phyloP scores from a whole-genome alignment of 2,888 invertebrate species.

The Eupithecia subfuscata region DNA sequence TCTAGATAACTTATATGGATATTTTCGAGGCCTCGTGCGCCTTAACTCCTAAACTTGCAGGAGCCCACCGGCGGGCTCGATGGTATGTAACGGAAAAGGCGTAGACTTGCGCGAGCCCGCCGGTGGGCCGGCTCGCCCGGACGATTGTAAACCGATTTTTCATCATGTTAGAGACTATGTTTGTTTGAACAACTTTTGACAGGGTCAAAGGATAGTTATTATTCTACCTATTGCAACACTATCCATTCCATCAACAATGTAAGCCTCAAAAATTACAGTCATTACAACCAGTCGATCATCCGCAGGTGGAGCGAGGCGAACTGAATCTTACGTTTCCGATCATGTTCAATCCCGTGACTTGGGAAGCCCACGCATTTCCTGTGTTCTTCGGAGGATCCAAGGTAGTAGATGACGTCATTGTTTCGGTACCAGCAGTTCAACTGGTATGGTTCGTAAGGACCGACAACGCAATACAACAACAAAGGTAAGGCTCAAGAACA shows the following conservation, averaged over 20 bases:
- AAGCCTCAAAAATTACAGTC: neutral
- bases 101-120: too few relatives aligned
- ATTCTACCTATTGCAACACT: too few relatives aligned
- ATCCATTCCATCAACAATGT: neutral
- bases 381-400: constrained; percentile 95
- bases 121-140: too few relatives aligned
- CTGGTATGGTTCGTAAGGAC: constrained; percentile 94
- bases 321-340: constrained; percentile 94
- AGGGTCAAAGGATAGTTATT: too few relatives aligned
- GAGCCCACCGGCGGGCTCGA: too few relatives aligned
- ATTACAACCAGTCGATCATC: constrained; percentile 30
- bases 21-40: neutral
- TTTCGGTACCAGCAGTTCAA: constrained; percentile 94
- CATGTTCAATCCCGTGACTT: constrained; percentile 95
- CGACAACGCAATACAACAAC: constrained; percentile 89
- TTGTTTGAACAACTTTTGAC: too few relatives aligned
- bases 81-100: too few relatives aligned
- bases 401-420: constrained; percentile 90
- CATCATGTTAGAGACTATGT: too few relatives aligned
- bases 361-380: constrained; percentile 94
- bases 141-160: too few relatives aligned
- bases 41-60: too few relatives aligned
- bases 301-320: constrained; percentile 89
- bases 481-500: constrained; percentile 83
- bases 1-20: neutral